Percentiles rank a stretch among this genome's conserved stretches.
phyloP scores from a whole-genome alignment of 2,113 vertebrate genomes.

The Cnemophilus loriae region DNA sequence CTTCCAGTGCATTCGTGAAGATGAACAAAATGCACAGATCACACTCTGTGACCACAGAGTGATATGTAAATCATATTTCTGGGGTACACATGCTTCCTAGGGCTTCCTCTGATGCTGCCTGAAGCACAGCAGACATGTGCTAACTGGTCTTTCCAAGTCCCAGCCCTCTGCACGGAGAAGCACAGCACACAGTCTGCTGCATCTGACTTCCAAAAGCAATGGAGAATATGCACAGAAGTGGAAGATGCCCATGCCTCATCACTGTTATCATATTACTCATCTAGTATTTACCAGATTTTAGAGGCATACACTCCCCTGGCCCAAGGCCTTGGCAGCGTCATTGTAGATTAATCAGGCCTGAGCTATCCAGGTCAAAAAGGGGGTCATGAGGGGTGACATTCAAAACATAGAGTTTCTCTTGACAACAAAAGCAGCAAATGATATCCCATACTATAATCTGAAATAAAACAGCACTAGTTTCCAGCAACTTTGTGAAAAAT shows the following conservation, averaged over 20 bases:
- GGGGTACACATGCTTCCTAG: neutral
- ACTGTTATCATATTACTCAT: neutral
- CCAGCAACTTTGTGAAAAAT: conserved; percentile 31
- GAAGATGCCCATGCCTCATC: neutral
- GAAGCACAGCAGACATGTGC: neutral
- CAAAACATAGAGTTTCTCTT: neutral
- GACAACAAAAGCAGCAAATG: conserved; percentile 6
- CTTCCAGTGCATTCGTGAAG: neutral
- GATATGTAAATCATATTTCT: neutral
- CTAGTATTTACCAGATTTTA: neutral
- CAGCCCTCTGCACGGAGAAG: neutral
- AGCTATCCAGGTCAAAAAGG: neutral
- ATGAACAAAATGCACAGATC: neutral
- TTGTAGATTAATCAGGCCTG: neutral
- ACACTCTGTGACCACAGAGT: neutral
- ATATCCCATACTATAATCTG: neutral
- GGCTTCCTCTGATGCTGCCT: neutral
- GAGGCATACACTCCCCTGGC: neutral
- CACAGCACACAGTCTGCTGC: neutral
- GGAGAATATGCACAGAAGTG: neutral
- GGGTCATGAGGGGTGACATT: neutral
- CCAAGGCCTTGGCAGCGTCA: neutral
- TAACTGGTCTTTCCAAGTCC: neutral
- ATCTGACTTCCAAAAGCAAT: neutral
- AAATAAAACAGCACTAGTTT: conserved; percentile 10